phyloP scores from a whole-genome alignment of 1,140 invertebrate genomes.

The Manduca sexta region DNA sequence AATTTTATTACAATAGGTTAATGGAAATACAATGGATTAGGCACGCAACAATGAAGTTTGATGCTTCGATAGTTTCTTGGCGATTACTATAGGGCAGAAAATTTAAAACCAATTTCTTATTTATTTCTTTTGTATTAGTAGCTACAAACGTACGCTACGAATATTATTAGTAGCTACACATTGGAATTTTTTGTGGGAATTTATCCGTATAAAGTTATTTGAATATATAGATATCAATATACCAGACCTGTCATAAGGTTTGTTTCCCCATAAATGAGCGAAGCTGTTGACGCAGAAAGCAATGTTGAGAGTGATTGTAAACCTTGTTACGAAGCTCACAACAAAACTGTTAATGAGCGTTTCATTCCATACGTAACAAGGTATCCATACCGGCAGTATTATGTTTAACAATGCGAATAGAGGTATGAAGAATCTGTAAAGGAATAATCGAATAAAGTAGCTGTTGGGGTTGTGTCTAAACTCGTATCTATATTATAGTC shows the following conservation, averaged over 20 bases:
- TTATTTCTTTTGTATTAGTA: too few species aligned
- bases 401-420: conserved; percentile 86
- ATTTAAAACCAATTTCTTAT: too few species aligned
- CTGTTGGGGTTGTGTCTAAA: not conserved
- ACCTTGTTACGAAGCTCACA: conserved; percentile 88
- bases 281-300: conserved; percentile 96
- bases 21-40: too few species aligned
- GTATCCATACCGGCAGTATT: conserved; percentile 84
- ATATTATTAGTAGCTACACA: too few species aligned
- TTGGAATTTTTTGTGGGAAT: too few species aligned
- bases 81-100: too few species aligned
- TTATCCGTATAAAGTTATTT: too few species aligned
- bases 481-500: not conserved
- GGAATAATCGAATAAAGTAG: too few species aligned
- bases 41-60: too few species aligned
- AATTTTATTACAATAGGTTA: too few species aligned
- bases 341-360: conserved; percentile 85
- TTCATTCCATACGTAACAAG: conserved; percentile 90
- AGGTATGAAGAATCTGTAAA: conserved; percentile 80
- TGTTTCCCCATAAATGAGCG: conserved; percentile 91
- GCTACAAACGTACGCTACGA: too few species aligned
- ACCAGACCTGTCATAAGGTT: conserved; percentile 90
- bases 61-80: too few species aligned
- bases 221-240: conserved; percentile 4
- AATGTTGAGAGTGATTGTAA: conserved; percentile 88